phyloP scores from a whole-genome alignment of 2,888 invertebrate genomes.

The Pseudanteris insignis region DNA sequence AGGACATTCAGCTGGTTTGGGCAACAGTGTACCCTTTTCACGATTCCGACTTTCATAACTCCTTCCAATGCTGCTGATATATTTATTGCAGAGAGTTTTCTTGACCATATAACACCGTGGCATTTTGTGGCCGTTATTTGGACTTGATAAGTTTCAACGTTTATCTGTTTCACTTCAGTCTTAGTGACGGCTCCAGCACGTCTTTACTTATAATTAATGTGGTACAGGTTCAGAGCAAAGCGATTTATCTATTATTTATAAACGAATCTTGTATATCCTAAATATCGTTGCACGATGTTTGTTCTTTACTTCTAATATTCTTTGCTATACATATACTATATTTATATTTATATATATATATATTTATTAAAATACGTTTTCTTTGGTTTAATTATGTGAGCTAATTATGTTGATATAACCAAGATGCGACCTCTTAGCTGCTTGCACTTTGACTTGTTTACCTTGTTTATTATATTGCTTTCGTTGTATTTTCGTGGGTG shows the following conservation, averaged over 20 bases:
- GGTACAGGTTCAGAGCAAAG: slow-evolving; percentile 32
- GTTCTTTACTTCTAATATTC: slow-evolving; percentile 27
- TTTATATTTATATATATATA: too few relatives aligned
- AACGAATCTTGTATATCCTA: slow-evolving; percentile 44
- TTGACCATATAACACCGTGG: slow-evolving; percentile 82
- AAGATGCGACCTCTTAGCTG: slow-evolving; percentile 17
- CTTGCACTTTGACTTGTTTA: slow-evolving; percentile 47
- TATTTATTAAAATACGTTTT: slow-evolving; percentile 41
- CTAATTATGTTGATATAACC: slow-evolving; percentile 38
- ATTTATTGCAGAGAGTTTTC: slow-evolving; percentile 72
- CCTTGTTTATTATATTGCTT: slow-evolving; percentile 66
- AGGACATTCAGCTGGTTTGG: too few relatives aligned
- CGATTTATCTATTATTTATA: slow-evolving; percentile 24
- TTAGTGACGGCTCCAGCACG: slow-evolving; percentile 25
- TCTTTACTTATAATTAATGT: slow-evolving; percentile 30
- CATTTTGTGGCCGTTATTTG: slow-evolving; percentile 65
- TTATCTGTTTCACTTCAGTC: slow-evolving; percentile 23
- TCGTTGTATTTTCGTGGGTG: slow-evolving; percentile 65
- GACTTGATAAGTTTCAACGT: slow-evolving; percentile 11
- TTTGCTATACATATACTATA: slow-evolving; percentile 26
- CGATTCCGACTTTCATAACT: too few relatives aligned
- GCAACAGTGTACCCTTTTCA: too few relatives aligned
- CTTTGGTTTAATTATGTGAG: slow-evolving; percentile 38
- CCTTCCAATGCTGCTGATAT: too few relatives aligned
- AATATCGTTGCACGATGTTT: slow-evolving; percentile 53